These are phyloP conservation scores for Argopecten irradians DNA, from an alignment of 1,140 invertebrate genomes.

Conservation along the genomic window DNA sequence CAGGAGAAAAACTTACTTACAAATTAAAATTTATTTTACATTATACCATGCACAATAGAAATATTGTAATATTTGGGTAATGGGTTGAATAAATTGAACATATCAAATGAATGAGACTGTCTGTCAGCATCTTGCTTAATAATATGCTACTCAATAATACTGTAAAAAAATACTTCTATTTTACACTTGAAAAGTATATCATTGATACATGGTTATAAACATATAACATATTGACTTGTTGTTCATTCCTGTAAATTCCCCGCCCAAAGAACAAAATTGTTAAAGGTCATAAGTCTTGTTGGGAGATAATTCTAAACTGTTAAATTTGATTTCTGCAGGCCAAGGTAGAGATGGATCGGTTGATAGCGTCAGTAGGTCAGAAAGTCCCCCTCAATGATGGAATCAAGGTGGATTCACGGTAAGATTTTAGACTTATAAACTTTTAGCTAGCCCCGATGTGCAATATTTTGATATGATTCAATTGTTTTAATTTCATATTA, in stretches of 20 bases:
- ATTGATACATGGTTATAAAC: too few species aligned
- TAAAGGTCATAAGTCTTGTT: background rate
- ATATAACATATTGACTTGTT: background rate
- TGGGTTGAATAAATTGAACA: too few species aligned
- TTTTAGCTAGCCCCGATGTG: background rate
- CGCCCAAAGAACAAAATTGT: background rate
- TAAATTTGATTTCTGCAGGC: conserved; percentile 81
- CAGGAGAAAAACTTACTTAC: too few species aligned
- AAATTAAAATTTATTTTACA: too few species aligned
- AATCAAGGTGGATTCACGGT: conserved; percentile 82
- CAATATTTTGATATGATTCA: background rate
- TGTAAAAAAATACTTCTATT: too few species aligned
- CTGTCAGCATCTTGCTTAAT: too few species aligned
- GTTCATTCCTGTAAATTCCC: background rate
- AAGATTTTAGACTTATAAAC: background rate
- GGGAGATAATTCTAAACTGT: too few species aligned
- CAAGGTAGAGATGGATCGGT: conserved; percentile 94
- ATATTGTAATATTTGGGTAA: too few species aligned
- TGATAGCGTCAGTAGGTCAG: conserved; percentile 83
- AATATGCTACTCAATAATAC: too few species aligned
- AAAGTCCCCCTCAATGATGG: conserved; percentile 82
- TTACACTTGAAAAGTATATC: too few species aligned
- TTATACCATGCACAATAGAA: too few species aligned
- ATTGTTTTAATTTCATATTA: background rate
- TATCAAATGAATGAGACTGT: too few species aligned